These are phyloP conservation scores for Himalopsyche japonica DNA, from an alignment of 2,888 invertebrate species.

Conservation along the genomic window DNA sequence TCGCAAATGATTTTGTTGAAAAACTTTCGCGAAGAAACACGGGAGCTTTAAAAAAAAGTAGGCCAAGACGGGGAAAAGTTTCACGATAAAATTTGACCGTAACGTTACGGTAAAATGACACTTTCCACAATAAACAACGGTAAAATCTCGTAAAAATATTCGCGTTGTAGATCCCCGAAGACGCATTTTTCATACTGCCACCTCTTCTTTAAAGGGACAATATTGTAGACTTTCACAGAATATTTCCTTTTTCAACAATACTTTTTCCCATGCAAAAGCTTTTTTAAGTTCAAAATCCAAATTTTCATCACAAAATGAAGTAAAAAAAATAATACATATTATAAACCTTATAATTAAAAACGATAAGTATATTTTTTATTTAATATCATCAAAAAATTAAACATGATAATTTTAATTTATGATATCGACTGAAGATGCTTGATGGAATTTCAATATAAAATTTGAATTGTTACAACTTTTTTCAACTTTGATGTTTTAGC, in stretches of 20 bases:
- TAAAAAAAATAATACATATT: too few species aligned
- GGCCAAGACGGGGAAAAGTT: neutral
- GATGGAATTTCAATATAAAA: too few species aligned
- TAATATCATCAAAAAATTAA: too few species aligned
- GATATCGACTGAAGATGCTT: too few species aligned
- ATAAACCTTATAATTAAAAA: too few species aligned
- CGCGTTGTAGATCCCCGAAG: neutral
- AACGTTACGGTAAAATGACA: neutral
- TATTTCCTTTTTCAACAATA: neutral
- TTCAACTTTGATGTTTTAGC: too few species aligned
- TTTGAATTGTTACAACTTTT: too few species aligned
- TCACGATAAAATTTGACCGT: neutral
- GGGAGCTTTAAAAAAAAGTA: neutral
- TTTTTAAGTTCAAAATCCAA: too few species aligned
- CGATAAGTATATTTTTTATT: too few species aligned
- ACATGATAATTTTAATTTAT: too few species aligned
- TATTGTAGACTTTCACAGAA: neutral
- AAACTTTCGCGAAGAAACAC: neutral
- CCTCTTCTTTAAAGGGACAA: neutral
- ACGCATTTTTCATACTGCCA: neutral
- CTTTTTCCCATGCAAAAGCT: too few species aligned
- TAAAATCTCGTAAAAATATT: neutral
- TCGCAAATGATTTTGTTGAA: neutral
- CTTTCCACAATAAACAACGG: neutral
- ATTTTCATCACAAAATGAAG: too few species aligned